phyloP scores from a whole-genome alignment of 2,888 invertebrate species.

The Tiphia femorata region DNA sequence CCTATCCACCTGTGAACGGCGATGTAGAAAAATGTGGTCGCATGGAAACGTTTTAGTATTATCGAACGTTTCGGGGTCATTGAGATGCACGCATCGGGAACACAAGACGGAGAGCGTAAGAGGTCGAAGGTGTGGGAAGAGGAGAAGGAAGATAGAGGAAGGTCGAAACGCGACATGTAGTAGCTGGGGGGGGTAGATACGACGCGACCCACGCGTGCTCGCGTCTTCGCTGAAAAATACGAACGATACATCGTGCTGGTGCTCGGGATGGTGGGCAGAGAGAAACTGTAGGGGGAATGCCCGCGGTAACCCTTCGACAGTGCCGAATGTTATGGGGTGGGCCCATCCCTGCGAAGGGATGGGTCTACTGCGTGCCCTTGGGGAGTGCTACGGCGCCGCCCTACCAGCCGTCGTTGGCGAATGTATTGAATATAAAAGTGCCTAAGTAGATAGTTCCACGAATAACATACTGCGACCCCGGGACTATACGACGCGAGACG shows the following conservation, averaged over 20 bases:
- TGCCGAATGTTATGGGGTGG: no score
- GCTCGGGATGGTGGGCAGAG: background rate
- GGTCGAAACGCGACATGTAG: background rate
- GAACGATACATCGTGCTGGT: no score
- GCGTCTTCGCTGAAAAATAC: no score
- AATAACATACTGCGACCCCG: constrained; percentile 57
- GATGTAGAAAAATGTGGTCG: no score
- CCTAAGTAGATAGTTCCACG: constrained; percentile 63
- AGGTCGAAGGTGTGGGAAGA: constrained; percentile 9
- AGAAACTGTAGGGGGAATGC: background rate
- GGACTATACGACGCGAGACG: constrained; percentile 5
- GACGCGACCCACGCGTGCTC: no score
- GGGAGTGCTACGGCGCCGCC: constrained; percentile 59
- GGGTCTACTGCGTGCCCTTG: constrained; percentile 49
- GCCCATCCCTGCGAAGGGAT: no score
- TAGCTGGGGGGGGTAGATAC: no score
- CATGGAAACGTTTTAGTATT: no score
- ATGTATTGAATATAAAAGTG: constrained; percentile 68
- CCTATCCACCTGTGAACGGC: no score
- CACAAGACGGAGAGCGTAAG: no score
- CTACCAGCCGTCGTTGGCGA: constrained; percentile 50
- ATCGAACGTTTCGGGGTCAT: no score
- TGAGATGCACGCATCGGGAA: no score
- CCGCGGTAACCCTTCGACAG: constrained; percentile 56
- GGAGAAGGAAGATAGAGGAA: background rate